phyloP scores from a whole-genome alignment of 1,140 invertebrate genomes.

The Brachionus calyciflorus region DNA sequence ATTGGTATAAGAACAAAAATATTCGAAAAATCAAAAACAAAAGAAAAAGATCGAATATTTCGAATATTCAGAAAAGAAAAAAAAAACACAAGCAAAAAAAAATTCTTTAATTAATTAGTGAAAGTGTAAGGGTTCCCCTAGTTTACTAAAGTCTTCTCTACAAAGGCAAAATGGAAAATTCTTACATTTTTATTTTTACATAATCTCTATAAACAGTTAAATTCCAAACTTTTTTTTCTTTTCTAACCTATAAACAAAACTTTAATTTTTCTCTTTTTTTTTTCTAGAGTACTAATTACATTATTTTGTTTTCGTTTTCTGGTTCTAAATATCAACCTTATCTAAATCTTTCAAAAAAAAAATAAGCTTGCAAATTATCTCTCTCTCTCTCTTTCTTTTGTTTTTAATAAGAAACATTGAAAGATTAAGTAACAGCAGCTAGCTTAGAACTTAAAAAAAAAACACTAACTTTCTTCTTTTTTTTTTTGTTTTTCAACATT shows the following conservation, averaged over 20 bases:
- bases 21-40: no score
- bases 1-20: no score
- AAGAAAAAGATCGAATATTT: slow-evolving; percentile 8
- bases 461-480: not conserved
- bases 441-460: not conserved
- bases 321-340: slow-evolving; percentile 38
- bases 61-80: not conserved
- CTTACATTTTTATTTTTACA: slow-evolving; percentile 34
- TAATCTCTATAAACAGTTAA: slow-evolving; percentile 20
- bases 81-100: no score
- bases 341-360: slow-evolving; percentile 34
- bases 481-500: not conserved
- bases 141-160: no score
- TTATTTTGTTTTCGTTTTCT: slow-evolving; percentile 21
- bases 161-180: no score
- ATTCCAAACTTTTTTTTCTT: slow-evolving; percentile 21
- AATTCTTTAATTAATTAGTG: slow-evolving; percentile 29
- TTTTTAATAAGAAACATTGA: slow-evolving; percentile 14
- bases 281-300: slow-evolving; percentile 40
- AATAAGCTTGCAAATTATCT: slow-evolving; percentile 45
- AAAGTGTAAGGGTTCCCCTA: no score
- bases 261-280: no score
- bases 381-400: no score
- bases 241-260: slow-evolving; percentile 39
- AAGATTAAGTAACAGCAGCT: slow-evolving; percentile 42